Percentiles rank a stretch among this genome's conserved stretches.
phyloP scores from a whole-genome alignment of 2,113 vertebrate genomes.

The Dicerorhinus sumatrensis region DNA sequence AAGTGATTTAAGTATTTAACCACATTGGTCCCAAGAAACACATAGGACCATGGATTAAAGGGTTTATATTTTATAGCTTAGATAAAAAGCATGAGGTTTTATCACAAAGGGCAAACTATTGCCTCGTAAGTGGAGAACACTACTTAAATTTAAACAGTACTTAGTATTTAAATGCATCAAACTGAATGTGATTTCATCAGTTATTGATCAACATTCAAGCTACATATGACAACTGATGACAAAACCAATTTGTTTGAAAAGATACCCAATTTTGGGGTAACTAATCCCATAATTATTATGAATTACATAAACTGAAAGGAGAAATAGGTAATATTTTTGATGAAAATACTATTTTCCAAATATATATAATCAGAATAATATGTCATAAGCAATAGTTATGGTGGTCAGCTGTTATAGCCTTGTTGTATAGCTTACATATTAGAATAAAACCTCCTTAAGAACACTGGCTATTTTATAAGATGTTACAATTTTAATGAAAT shows the following conservation, averaged over 20 bases:
- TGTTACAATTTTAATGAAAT: constrained; percentile 29
- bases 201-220: background rate
- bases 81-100: background rate
- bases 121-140: background rate
- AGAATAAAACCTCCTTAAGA: constrained; percentile 33
- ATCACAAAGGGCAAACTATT: constrained; percentile 2
- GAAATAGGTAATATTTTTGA: background rate
- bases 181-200: background rate
- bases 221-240: background rate
- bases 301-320: constrained; percentile 13
- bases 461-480: background rate
- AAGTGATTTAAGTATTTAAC: background rate
- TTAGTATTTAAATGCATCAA: constrained; percentile 28
- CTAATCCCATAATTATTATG: constrained; percentile 33
- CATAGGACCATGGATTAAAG: background rate
- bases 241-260: constrained; percentile 51
- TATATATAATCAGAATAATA: background rate
- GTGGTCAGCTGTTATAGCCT: background rate
- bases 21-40: background rate
- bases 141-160: too few species aligned
- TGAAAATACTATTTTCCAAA: constrained; percentile 40
- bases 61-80: constrained; percentile 18
- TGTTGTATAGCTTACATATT: background rate
- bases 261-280: background rate
- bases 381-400: background rate